phyloP scores from a whole-genome alignment of 92 coral and sea anemone species.

The Siderastrea radians region DNA sequence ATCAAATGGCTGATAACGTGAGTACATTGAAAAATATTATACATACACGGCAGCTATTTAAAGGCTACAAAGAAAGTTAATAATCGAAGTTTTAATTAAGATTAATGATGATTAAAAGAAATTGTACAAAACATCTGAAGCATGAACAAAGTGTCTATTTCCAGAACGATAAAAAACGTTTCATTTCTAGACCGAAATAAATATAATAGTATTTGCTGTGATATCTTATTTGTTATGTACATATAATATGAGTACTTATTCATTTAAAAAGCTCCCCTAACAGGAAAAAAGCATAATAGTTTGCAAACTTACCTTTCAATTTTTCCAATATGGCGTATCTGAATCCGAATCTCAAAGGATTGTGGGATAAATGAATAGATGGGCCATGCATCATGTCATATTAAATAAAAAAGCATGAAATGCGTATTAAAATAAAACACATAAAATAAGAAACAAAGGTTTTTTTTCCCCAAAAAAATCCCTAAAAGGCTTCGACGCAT shows the following conservation, averaged over 20 bases:
- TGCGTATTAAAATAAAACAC: constrained; percentile 14
- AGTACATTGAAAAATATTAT: constrained; percentile 2
- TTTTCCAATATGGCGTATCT: constrained; percentile 20
- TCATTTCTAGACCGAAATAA: constrained; percentile 4
- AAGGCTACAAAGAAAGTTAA: constrained; percentile 2
- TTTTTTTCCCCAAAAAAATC: neutral
- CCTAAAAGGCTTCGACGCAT: constrained; percentile 3
- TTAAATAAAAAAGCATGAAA: neutral
- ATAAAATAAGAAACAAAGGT: neutral
- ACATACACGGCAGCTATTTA: constrained; percentile 5
- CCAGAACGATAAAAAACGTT: neutral
- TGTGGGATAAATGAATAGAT: constrained; percentile 4
- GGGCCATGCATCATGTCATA: constrained; percentile 3
- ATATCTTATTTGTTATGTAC: constrained; percentile 6
- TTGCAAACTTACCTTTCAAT: constrained; percentile 8
- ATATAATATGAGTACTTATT: constrained; percentile 15
- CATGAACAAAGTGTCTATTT: too few relatives aligned
- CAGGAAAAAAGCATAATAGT: neutral
- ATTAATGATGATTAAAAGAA: neutral
- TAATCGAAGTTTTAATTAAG: neutral
- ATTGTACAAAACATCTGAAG: too few relatives aligned
- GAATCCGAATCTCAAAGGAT: constrained; percentile 12
- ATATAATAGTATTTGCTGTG: constrained; percentile 1
- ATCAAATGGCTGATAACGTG: constrained; percentile 17
- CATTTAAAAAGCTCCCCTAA: neutral